Evolutionary conservation across 2,888 invertebrate species (phyloP).

Genomic region (Loripinus fragilis): DNA sequence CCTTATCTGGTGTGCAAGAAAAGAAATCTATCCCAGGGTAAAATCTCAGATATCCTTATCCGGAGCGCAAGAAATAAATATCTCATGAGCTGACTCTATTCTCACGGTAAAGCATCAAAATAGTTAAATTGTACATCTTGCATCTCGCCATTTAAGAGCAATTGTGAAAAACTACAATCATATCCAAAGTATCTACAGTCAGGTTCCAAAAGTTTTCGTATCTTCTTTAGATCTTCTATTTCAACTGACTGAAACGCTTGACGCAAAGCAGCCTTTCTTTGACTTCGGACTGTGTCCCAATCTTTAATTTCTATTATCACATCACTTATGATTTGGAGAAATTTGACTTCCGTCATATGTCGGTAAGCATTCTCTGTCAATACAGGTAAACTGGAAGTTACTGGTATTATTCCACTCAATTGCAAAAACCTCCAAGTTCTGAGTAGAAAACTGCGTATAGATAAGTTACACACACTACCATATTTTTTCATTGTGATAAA

Average conservation of each 20-base stretch:
- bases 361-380: constrained; percentile 18
- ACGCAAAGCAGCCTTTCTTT: constrained; percentile 63
- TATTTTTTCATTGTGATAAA: constrained; percentile 50
- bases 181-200: constrained; percentile 72
- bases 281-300: constrained; percentile 42
- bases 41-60: too few relatives aligned
- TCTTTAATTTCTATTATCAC: constrained; percentile 35
- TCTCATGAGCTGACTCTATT: too few relatives aligned
- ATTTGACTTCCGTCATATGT: constrained; percentile 28
- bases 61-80: too few relatives aligned
- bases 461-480: constrained; percentile 53
- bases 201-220: constrained; percentile 56
- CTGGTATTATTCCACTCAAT: constrained; percentile 66
- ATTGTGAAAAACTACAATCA: constrained; percentile 39
- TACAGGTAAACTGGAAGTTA: constrained; percentile 54
- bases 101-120: constrained; percentile 37
- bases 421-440: constrained; percentile 70
- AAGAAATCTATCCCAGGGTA: too few relatives aligned
- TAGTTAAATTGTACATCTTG: constrained; percentile 31
- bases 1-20: too few relatives aligned
- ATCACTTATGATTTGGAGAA: constrained; percentile 42
- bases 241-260: constrained; percentile 66
- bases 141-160: constrained; percentile 31
- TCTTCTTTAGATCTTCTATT: constrained; percentile 50
- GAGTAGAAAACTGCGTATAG: constrained; percentile 47